Evolutionary conservation across 1,140 invertebrate species (phyloP), one percentile per base, ranked within the genome.

Genomic region (Melanaphis sacchari): DNA sequence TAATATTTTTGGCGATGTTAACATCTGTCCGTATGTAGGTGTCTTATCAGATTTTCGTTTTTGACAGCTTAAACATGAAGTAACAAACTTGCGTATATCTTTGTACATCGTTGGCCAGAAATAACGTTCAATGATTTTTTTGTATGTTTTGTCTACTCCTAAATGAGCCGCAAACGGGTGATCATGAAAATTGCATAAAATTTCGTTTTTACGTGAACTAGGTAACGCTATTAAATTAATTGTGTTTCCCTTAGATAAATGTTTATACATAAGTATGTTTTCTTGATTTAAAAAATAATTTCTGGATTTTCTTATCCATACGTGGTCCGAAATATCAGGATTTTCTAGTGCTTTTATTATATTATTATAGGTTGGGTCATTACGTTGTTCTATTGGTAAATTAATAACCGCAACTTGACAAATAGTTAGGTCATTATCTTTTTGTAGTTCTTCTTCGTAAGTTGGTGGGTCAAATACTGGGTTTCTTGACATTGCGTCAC

Each of bases 271-370:
- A 31, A 46, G 31, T 6, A 87, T 26, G 18, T 87, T 87, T 46
- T 87, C 84, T 31, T 87, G 84, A n/a, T 87, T 46, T 43, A 87
- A 87, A 43, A 87, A 87, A 4, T 87, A 87, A 43, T 87, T 87
- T 87, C 31, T 87, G 11, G 84, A 41, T 87, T 87, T 87, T n/a
- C 84, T 87, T 43, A 87, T 87, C 40, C 41, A 87, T 24, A 87
- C 31, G 5, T 87, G 40, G 31, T 46, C 82, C 3, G 82, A 85
- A 15, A 41, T 43, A 2, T 43, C 81, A 8, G 82, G 82, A 26
- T 84, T 84, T 3, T 41, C 38, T 84, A 84, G 11, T 26, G 24
- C 82, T 41, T 84, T 40, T 40, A 41, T 84, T 41, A 84, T 84
- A 31, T 84, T 41, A 11, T 41, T 84, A 41, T 41, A 26, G 22